These are phyloP conservation scores for Odobenus rosmarus DNA, from an alignment of 2,113 vertebrate genomes.

Conservation along the genomic window DNA sequence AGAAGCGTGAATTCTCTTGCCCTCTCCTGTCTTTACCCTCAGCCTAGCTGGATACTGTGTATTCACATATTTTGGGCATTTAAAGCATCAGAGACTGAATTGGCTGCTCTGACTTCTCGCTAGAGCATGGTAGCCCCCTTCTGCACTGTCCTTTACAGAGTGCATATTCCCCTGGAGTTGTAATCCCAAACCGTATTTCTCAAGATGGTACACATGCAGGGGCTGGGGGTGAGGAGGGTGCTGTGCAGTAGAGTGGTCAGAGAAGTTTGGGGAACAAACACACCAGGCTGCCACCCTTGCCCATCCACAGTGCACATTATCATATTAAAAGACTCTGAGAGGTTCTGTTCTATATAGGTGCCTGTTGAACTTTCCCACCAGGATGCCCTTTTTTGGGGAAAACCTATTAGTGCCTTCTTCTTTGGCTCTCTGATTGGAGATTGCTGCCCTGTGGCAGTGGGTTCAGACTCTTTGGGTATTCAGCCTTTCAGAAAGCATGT, in stretches of 20 bases:
- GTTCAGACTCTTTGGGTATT: neutral
- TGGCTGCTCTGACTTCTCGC: neutral
- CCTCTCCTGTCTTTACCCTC: neutral
- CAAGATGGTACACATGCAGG: neutral
- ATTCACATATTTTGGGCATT: neutral
- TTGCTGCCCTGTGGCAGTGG: neutral
- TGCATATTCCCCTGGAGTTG: rapidly evolving
- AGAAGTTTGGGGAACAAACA: neutral
- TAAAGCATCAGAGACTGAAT: neutral
- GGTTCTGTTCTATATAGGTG: neutral
- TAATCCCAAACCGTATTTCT: neutral
- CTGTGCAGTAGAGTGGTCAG: no score
- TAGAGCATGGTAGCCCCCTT: neutral
- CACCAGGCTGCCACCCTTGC: neutral
- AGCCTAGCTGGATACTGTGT: neutral
- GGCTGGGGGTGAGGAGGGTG: rapidly evolving
- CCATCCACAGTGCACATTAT: no score
- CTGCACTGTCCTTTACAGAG: neutral
- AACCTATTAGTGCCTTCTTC: neutral
- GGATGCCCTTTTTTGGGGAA: neutral
- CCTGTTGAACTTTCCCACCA: neutral
- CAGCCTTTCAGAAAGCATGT: neutral
- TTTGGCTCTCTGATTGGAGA: neutral
- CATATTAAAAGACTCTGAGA: neutral
- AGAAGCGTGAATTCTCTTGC: neutral